Evolutionary conservation across 1,140 invertebrate species (phyloP), one percentile per base, ranked within the genome.

Genomic region (Chironomus striatipennis): DNA sequence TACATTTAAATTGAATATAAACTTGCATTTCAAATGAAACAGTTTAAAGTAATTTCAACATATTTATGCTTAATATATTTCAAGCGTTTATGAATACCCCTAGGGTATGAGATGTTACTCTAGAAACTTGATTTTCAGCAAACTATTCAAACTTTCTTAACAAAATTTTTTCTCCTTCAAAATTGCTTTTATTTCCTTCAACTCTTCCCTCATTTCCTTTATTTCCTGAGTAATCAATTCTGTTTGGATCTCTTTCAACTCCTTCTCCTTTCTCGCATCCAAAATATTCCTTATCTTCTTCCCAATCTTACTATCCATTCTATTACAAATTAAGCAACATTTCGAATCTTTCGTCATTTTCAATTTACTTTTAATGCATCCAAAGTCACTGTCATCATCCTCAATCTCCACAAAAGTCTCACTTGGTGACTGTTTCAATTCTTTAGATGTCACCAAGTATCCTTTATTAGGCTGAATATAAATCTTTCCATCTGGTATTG

Each of bases 231-330:
- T 5, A 12, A 57, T 57, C n/a, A 5, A n/a, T 1, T 15, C 1
- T 1, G 5, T n/a, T 15, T 57, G 0, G 1, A 15, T 57, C n/a
- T 57, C 47, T 15, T 15, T 57, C 12, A 12, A 5, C 15, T 15
- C 4, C 12, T 57, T 57, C 12, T 57, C 47, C n/a, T 57, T 57
- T 15, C 47, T 12, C 5, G 12, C 47, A 12, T 57, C 47, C 12
- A 57, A n/a, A 57, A 57, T 57, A 15, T 57, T 57, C n/a, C 47
- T 57, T n/a, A 57, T n/a, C n/a, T 57, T 57, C 47, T 57, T 57
- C 5, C 47, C 47, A 15, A 57, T 57, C n/a, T 57, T 57, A 5
- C 4, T n/a, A 57, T 57, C 47, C 47, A 57, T 7, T 15, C 12
- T 57, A 57, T 57, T 57, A n/a, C 47, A 57, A 57, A 57, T 57